Evolutionary conservation across 2,888 invertebrate genomes (phyloP).

Genomic region (Balanococcus diminutus): DNA sequence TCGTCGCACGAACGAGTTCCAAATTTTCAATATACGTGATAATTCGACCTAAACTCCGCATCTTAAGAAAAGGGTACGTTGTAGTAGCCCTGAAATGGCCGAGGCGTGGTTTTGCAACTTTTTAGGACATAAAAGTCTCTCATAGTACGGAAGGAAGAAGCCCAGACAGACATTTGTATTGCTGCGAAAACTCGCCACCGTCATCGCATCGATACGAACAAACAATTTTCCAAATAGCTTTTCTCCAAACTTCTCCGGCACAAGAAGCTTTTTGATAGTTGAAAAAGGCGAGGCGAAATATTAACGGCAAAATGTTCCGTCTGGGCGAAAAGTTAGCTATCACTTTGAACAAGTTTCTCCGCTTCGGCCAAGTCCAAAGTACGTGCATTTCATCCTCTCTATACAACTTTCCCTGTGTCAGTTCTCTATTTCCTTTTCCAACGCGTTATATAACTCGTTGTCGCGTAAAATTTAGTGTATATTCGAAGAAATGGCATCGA

Average conservation of each 20-base stretch:
- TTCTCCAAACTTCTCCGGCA: not conserved
- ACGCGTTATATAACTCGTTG: not conserved
- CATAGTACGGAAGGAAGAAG: not conserved
- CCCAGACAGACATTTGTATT: not conserved
- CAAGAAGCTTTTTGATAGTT: not conserved
- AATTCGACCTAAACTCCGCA: not conserved
- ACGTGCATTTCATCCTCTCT: not conserved
- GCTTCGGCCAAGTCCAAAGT: not conserved
- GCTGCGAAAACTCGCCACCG: not conserved
- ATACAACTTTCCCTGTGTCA: not conserved
- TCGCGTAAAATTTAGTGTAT: not conserved
- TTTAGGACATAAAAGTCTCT: not conserved
- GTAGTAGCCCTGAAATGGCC: not conserved
- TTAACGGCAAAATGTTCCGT: not conserved
- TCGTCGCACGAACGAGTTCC: not conserved
- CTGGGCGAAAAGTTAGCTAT: not conserved
- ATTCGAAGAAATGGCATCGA: not conserved
- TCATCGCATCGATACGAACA: not conserved
- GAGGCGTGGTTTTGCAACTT: not conserved
- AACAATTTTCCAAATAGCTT: conserved; percentile 31
- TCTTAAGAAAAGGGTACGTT: not conserved
- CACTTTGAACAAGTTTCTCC: not conserved
- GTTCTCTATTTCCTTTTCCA: not conserved
- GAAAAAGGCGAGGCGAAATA: not conserved
- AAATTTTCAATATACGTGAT: not conserved